Percentiles rank a stretch among this genome's conserved stretches.
phyloP scores from a whole-genome alignment of 2,888 invertebrate genomes.

The Polymixis lichenea region DNA sequence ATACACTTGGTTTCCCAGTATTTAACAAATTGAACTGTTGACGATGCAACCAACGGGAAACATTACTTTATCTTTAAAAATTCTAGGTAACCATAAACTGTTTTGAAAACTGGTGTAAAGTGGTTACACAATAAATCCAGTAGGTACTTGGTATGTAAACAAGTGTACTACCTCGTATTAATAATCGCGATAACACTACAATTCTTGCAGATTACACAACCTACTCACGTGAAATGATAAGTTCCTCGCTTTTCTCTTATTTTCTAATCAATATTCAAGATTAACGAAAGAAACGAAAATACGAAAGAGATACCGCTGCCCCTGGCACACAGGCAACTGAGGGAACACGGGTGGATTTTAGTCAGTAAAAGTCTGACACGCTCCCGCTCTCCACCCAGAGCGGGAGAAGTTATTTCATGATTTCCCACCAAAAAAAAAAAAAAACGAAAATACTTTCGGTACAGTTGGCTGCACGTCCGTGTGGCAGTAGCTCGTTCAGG shows the following conservation, averaged over 20 bases:
- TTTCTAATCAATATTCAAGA: slow-evolving; percentile 10
- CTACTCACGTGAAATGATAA: neutral
- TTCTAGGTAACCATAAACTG: neutral
- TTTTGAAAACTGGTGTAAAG: neutral
- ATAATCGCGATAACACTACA: slow-evolving; percentile 14
- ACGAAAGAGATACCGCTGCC: no score
- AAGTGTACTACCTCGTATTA: neutral
- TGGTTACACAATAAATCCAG: neutral
- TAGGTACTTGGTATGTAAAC: neutral
- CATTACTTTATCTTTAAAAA: neutral
- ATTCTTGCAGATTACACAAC: slow-evolving; percentile 20
- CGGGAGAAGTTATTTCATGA: no score
- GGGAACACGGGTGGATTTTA: no score
- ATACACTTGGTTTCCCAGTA: neutral
- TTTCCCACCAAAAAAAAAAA: no score
- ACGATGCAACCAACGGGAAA: neutral
- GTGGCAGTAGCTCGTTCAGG: no score
- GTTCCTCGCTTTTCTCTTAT: neutral
- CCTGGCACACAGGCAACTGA: no score
- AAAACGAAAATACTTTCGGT: neutral
- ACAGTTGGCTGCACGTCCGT: neutral
- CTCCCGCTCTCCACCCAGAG: no score
- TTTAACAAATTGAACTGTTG: neutral
- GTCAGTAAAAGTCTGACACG: no score
- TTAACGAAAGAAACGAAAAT: no score